phyloP scores from a whole-genome alignment of 2,888 invertebrate genomes.

The Trichopria drosophilae region DNA sequence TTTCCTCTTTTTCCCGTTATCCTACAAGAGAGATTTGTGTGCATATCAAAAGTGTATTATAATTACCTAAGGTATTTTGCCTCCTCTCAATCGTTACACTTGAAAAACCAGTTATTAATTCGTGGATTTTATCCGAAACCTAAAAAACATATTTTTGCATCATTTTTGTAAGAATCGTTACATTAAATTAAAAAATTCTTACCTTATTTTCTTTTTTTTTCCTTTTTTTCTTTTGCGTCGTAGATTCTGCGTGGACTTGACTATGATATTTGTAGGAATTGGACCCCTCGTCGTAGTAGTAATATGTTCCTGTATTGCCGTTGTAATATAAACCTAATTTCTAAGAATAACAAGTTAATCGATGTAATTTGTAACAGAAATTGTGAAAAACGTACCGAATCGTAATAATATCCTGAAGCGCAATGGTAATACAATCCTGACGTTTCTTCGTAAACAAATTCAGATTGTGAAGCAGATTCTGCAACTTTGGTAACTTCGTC shows the following conservation, averaged over 20 bases:
- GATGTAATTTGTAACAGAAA: slow-evolving; percentile 10
- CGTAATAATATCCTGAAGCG: slow-evolving; percentile 87
- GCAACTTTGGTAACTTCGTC: slow-evolving; percentile 80
- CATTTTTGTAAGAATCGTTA: not conserved
- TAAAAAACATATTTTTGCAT: slow-evolving; percentile 28
- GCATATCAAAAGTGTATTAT: slow-evolving; percentile 42
- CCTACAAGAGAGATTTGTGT: slow-evolving; percentile 51
- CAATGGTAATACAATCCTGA: slow-evolving; percentile 88
- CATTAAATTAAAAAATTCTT: no score
- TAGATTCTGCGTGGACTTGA: slow-evolving; percentile 63
- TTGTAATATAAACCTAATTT: slow-evolving; percentile 87
- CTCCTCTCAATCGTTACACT: slow-evolving; percentile 51
- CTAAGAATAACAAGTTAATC: slow-evolving; percentile 60
- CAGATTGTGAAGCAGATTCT: slow-evolving; percentile 70
- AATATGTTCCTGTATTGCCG: slow-evolving; percentile 81
- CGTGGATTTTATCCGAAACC: slow-evolving; percentile 54
- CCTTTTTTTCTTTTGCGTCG: no score
- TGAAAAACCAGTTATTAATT: slow-evolving; percentile 52
- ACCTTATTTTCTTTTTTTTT: slow-evolving; percentile 42
- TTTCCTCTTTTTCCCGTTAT: slow-evolving; percentile 45
- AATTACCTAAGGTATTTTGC: slow-evolving; percentile 50
- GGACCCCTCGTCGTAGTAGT: slow-evolving; percentile 76
- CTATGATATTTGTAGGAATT: slow-evolving; percentile 81
- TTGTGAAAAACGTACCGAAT: slow-evolving; percentile 67
- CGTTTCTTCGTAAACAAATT: slow-evolving; percentile 84